Evolutionary conservation across 2,888 invertebrate genomes (phyloP).

Genomic region (Odiellus spinosus): DNA sequence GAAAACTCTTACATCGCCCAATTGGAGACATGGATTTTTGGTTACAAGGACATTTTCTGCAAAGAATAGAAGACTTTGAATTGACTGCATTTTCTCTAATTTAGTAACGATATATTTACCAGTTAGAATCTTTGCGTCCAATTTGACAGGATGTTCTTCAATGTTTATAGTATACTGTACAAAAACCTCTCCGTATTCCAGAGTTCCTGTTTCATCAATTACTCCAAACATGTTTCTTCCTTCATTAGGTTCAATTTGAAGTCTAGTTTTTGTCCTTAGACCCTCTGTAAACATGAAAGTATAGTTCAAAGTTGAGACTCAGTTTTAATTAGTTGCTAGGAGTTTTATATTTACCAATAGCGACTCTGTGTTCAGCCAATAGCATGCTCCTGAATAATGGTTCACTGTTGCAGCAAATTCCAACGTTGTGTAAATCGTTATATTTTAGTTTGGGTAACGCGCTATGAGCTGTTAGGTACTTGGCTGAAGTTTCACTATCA

Average conservation of each 20-base stretch:
- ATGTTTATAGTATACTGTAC: constrained; percentile 17
- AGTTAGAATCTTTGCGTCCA: too few species aligned
- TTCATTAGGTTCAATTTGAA: constrained; percentile 17
- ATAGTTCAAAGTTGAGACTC: too few species aligned
- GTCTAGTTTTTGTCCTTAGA: constrained; percentile 8
- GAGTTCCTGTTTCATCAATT: constrained; percentile 21
- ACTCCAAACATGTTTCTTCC: constrained; percentile 22
- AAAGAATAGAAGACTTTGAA: too few species aligned
- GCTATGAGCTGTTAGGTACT: constrained; percentile 3
- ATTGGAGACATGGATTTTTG: constrained; percentile 32
- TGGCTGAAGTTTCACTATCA: constrained; percentile 7
- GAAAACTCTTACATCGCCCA: constrained; percentile 29
- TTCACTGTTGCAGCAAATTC: constrained; percentile 14
- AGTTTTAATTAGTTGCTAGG: too few species aligned
- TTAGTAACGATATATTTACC: too few species aligned
- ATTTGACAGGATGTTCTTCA: too few species aligned
- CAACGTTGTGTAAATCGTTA: constrained; percentile 6
- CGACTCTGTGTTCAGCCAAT: constrained; percentile 8
- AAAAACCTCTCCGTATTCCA: constrained; percentile 23
- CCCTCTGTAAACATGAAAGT: too few species aligned
- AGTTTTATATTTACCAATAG: not conserved
- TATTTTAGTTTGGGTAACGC: constrained; percentile 6
- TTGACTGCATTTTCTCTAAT: too few species aligned
- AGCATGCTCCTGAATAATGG: constrained; percentile 16
- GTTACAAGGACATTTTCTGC: constrained; percentile 25